Percentiles rank a stretch among this genome's conserved stretches.
phyloP scores from a whole-genome alignment of 2,888 invertebrate species.

The Macrostomum cliftonense region DNA sequence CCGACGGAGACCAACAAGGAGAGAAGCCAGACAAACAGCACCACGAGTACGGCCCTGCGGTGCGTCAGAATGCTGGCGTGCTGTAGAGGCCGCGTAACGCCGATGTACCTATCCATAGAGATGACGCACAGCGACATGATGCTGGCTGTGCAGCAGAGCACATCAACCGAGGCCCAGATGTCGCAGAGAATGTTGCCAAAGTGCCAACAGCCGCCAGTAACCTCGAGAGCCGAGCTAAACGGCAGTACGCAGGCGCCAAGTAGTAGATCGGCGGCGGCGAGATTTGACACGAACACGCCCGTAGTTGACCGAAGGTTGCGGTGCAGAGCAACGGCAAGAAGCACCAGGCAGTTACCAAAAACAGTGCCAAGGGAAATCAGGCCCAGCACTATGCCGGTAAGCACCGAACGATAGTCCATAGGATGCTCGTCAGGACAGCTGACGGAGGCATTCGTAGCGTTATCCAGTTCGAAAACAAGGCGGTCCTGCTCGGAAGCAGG shows the following conservation, averaged over 20 bases:
- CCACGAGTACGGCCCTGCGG: conserved; percentile 22
- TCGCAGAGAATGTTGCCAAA: conserved; percentile 45
- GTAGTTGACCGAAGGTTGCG: conserved; percentile 43
- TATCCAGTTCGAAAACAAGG: no score
- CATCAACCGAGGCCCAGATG: conserved; percentile 50
- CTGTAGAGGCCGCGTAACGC: conserved; percentile 48
- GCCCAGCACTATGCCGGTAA: conserved; percentile 27
- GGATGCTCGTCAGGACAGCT: no score
- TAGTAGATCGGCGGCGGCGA: conserved; percentile 49
- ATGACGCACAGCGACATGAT: conserved; percentile 51
- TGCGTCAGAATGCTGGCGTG: conserved; percentile 40
- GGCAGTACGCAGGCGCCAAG: conserved; percentile 40
- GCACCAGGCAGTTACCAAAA: conserved; percentile 42
- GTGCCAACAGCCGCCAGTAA: conserved; percentile 39
- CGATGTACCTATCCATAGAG: conserved; percentile 49
- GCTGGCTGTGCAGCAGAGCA: conserved; percentile 51
- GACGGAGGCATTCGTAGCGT: no score
- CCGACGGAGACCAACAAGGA: conserved; percentile 47
- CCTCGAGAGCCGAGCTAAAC: conserved; percentile 38
- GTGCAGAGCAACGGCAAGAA: conserved; percentile 40
- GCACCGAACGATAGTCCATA: not conserved
- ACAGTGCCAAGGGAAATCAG: conserved; percentile 39
- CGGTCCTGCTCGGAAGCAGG: no score
- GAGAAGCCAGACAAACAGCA: conserved; percentile 45
- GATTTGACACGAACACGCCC: conserved; percentile 49